A percentile compares a stretch with the other conserved stretches of the same genome.
phyloP scores from a whole-genome alignment of 2,113 vertebrate species.

The Pteruthius melanotis region DNA sequence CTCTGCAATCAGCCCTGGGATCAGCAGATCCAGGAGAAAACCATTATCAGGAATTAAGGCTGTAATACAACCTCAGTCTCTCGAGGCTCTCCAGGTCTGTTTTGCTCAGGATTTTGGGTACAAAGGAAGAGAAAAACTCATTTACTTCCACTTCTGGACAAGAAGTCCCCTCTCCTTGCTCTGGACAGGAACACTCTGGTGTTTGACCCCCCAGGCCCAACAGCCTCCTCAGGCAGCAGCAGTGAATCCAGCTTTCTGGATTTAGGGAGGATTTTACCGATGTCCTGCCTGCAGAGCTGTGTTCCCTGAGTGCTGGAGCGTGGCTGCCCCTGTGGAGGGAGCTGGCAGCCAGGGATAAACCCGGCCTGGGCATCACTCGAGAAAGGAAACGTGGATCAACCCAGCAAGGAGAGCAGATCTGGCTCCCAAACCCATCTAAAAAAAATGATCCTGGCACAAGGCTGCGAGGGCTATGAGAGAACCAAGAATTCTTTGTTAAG shows the following conservation, averaged over 20 bases:
- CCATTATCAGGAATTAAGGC: background rate
- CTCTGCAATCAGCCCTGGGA: background rate
- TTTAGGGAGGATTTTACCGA: background rate
- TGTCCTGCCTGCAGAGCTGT: background rate
- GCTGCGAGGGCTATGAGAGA: accelerated
- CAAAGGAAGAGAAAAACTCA: background rate
- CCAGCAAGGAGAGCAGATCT: background rate
- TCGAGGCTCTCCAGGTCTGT: background rate
- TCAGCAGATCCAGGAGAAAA: background rate
- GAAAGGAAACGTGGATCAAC: background rate
- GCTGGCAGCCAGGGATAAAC: background rate
- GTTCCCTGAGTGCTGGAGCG: accelerated
- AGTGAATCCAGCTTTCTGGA: background rate
- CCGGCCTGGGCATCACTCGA: background rate
- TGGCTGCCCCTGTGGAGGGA: background rate
- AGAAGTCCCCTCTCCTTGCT: background rate
- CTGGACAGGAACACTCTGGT: background rate
- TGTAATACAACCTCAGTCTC: background rate
- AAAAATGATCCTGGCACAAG: background rate
- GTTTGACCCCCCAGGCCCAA: background rate
- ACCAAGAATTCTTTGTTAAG: background rate
- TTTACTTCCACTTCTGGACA: background rate
- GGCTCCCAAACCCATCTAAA: background rate
- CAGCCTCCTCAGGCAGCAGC: slow-evolving; percentile 11
- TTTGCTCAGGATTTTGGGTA: background rate